Evolutionary conservation across 1,140 invertebrate genomes (phyloP).

Genomic region (Drosophila obscura): DNA sequence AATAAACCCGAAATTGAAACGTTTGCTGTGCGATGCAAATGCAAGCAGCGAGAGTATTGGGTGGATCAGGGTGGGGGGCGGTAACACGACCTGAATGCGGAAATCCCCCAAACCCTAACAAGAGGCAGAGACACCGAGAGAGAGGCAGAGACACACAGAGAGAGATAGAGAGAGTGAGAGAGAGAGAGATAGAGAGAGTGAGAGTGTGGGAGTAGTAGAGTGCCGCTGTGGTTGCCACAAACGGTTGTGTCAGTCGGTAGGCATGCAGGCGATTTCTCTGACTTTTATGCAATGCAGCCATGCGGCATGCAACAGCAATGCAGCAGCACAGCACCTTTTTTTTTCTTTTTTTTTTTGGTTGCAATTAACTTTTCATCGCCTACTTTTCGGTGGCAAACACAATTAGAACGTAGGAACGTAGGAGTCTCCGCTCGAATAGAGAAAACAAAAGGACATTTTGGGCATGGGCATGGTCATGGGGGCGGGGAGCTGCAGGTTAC

Average conservation of each 20-base stretch:
- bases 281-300: conserved; percentile 58
- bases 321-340: conserved; percentile 34
- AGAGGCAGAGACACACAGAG: no score
- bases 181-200: no score
- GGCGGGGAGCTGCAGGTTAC: conserved; percentile 18
- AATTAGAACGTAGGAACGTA: conserved; percentile 32
- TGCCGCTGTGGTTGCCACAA: conserved; percentile 34
- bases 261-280: conserved; percentile 32
- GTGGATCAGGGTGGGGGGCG: conserved; percentile 1
- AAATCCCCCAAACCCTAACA: background rate
- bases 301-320: conserved; percentile 34
- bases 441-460: conserved; percentile 12
- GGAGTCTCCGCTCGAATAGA: conserved; percentile 1
- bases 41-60: conserved; percentile 24
- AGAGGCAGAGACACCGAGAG: no score
- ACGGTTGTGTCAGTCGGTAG: conserved; percentile 5
- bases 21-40: conserved; percentile 51
- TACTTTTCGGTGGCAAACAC: conserved; percentile 51
- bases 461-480: background rate
- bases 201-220: background rate
- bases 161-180: no score
- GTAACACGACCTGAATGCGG: conserved; percentile 27
- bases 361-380: conserved; percentile 70
- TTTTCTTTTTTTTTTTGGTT: conserved; percentile 2
- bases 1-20: conserved; percentile 58